Conservation (phyloP, 1,140 invertebrate genomes). For the Paracyclopina nana region DNA sequence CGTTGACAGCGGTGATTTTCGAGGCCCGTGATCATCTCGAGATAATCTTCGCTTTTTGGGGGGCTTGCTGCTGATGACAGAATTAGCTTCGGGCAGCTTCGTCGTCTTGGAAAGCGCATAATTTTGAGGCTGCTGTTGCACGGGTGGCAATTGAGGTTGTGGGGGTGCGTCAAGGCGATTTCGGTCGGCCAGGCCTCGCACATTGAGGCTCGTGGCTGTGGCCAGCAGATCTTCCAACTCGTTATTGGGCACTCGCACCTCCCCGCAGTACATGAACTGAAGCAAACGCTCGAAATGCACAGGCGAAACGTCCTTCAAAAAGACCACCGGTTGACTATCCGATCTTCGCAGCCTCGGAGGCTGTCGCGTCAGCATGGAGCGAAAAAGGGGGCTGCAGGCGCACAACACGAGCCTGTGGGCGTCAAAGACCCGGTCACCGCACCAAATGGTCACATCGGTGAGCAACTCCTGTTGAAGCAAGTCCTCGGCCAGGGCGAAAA, state of each 20-base stretch:
- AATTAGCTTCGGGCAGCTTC: too few species aligned
- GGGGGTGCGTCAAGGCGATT: neutral
- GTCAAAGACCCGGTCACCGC: conserved; percentile 3
- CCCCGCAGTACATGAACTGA: conserved; percentile 10
- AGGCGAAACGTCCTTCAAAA: conserved; percentile 3
- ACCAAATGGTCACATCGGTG: conserved; percentile 10
- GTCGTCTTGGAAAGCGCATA: too few species aligned
- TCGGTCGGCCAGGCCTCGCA: conserved; percentile 5
- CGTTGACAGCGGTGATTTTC: too few species aligned
- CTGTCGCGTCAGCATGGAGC: neutral
- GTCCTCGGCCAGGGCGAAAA: conserved; percentile 10
- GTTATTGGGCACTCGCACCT: conserved; percentile 2
- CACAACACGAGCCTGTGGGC: conserved; percentile 5
- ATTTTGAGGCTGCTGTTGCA: neutral
- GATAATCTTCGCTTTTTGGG: too few species aligned
- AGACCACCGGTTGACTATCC: conserved; percentile 4
- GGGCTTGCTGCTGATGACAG: too few species aligned
- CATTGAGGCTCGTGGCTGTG: neutral
- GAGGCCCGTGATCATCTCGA: too few species aligned
- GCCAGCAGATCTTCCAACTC: conserved; percentile 3
- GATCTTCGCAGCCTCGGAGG: neutral
- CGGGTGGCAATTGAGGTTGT: neutral
- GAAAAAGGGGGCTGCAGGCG: conserved; percentile 9
- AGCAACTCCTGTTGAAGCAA: conserved; percentile 2
- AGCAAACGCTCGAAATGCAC: conserved; percentile 6